Conservation (phyloP, 2,797 vertebrate genomes). For the Siniperca undulata region DNA sequence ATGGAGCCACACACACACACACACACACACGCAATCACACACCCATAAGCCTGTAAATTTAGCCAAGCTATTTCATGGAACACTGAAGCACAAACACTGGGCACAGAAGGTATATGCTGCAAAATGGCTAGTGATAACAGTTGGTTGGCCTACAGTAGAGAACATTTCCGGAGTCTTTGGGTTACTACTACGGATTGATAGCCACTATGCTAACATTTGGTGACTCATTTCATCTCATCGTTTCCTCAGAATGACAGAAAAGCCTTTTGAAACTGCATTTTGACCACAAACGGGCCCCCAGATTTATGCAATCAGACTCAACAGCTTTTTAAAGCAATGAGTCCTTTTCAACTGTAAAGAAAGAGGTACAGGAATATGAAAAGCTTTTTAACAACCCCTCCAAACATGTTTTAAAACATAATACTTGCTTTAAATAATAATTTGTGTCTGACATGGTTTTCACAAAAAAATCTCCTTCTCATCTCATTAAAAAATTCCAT, state of each 20-base stretch:
- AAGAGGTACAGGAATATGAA: background rate
- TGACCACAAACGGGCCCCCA: background rate
- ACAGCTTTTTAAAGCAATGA: conserved; percentile 22
- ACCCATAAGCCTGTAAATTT: conserved; percentile 38
- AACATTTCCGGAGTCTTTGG: conserved; percentile 39
- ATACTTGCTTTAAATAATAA: background rate
- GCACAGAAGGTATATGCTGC: conserved; percentile 46
- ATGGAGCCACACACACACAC: background rate
- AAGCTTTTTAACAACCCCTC: background rate
- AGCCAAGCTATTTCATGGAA: conserved; percentile 64
- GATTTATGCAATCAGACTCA: background rate
- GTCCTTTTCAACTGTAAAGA: conserved; percentile 8
- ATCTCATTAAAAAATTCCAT: background rate
- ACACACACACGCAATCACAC: conserved; percentile 47
- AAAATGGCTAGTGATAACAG: conserved; percentile 32
- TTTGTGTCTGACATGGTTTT: background rate
- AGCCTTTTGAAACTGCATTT: background rate
- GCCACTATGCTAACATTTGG: conserved; percentile 25
- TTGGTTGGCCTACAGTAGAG: conserved; percentile 32
- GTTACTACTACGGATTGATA: conserved; percentile 28
- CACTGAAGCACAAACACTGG: conserved; percentile 55
- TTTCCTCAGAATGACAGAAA: conserved; percentile 7
- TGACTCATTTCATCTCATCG: background rate
- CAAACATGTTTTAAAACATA: conserved; percentile 1
- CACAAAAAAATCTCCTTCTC: background rate